Percentiles rank a stretch among this genome's conserved stretches.
Evolutionary conservation across 2,113 vertebrate species (phyloP).

Genomic region (Hemicordylus capensis): DNA sequence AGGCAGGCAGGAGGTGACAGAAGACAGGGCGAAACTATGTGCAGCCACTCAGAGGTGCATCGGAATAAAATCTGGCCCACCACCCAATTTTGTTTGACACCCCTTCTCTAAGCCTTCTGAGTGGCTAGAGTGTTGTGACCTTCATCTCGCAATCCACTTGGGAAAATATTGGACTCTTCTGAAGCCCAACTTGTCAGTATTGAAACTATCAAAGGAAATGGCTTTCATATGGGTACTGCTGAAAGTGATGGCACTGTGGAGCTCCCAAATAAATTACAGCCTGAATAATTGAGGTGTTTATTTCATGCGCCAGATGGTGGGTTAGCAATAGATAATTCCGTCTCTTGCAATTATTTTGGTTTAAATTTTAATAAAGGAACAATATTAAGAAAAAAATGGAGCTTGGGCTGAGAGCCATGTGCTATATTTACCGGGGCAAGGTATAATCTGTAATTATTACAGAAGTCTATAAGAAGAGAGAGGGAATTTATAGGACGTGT

Average conservation of each 20-base stretch:
- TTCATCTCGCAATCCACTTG: background rate
- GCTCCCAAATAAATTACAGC: constrained; percentile 48
- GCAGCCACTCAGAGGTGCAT: too few relatives aligned
- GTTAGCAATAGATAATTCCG: constrained; percentile 48
- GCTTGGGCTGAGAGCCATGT: background rate
- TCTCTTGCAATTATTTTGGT: constrained; percentile 58
- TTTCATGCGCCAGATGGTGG: constrained; percentile 63
- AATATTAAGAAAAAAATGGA: constrained; percentile 37
- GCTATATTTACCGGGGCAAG: constrained; percentile 27
- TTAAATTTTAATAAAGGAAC: constrained; percentile 45
- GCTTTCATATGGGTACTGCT: constrained; percentile 45
- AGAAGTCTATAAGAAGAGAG: background rate
- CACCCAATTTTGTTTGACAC: background rate
- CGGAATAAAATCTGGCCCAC: too few relatives aligned
- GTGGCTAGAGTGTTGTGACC: too few relatives aligned
- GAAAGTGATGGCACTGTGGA: constrained; percentile 33
- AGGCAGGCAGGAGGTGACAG: too few relatives aligned
- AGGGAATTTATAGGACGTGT: background rate
- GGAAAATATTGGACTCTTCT: background rate
- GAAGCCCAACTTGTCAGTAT: background rate
- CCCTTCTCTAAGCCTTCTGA: background rate
- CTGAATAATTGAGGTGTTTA: constrained; percentile 61
- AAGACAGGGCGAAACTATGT: too few relatives aligned
- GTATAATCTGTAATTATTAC: constrained; percentile 39
- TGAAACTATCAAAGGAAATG: background rate